Base-by-base conservation (phyloP, 53 echinoderm and acorn worm genomes). In the Astropecten irregularis region DNA sequence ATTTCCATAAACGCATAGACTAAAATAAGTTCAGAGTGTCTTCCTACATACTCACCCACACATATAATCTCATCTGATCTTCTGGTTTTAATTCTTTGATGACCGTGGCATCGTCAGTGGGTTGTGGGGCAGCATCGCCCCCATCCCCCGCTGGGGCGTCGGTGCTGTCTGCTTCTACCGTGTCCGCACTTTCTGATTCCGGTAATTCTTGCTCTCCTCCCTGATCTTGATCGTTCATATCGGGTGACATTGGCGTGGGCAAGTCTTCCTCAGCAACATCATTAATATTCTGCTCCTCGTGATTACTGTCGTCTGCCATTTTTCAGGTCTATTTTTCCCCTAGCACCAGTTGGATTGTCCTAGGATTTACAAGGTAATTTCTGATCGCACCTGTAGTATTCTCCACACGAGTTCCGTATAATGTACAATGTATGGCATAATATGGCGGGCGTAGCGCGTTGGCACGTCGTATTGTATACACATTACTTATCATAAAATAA, bases 51-150 rank as follows among this genome's bases (percentile, higher is more conserved):
- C 77, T 59, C 36, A 77, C 77, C 77, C 77, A 77, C 3, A 60
- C 77, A 29, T 77, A 77, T 61, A 77, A 61, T 42, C 61, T 77
- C 28, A 77, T 77, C 61, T 77, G 77, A 29, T 77, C 77, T 31
- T 77, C 77, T 18, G 77, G 77, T 10, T 59, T 59, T 27, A 77
- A 30, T 14, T 38, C 61, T 39, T 77, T 77, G 15, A 29, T 9
- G 6, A 60, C 77, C 15, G 23, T 38, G 27, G 58, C 35, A 19
- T 32, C 20, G 25, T 32, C 73, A 1, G 44, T 25, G 1, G 74
- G 57, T 23, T 56, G 57, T 22, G 57, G 46, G 1, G 25, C 40
- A 16, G 10, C 38, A 14, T 7, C 39, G 1, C 28, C 14, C 64
- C 3, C 35, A n/a, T 28, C 47, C 36, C 26, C 68, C 44, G 46